Evolutionary conservation across 2,888 invertebrate genomes (phyloP).

Genomic region (Polietes domitor): DNA sequence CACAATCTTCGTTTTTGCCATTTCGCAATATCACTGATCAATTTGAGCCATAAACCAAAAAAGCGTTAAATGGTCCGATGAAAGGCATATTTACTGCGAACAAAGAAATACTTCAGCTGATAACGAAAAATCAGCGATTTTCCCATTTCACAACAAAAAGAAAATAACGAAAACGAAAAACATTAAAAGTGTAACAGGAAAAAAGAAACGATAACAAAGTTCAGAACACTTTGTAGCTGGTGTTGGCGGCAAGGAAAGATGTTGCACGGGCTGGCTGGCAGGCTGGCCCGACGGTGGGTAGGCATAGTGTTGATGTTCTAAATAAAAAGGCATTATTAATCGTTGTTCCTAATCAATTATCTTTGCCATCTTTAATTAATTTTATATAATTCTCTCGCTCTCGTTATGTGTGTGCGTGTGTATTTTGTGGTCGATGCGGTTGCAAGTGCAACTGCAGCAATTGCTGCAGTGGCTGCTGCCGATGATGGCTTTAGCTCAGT

Average conservation of each 20-base stretch:
- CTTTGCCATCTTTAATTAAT: conserved; percentile 81
- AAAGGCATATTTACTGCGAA: neutral
- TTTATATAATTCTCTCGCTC: conserved; percentile 74
- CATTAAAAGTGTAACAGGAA: neutral
- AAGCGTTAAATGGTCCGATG: conserved; percentile 2
- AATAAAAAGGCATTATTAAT: conserved; percentile 77
- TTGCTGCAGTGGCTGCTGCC: conserved; percentile 28
- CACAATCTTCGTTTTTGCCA: neutral
- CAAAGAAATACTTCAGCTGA: neutral
- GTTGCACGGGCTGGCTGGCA: neutral
- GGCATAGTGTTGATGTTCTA: conserved; percentile 1
- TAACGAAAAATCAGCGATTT: conserved; percentile 6
- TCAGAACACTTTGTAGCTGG: neutral
- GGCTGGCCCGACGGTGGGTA: neutral
- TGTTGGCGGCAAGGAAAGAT: neutral
- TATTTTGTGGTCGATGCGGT: conserved; percentile 29
- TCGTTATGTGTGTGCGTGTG: too few relatives aligned
- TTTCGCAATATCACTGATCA: neutral
- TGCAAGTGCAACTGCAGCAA: conserved; percentile 1
- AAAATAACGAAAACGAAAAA: conserved; percentile 10
- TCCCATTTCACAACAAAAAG: too few relatives aligned
- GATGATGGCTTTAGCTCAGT: neutral
- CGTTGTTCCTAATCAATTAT: conserved; percentile 81
- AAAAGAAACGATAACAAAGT: neutral
- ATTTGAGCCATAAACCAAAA: conserved; percentile 9